These are phyloP conservation scores for Scaptodrosophila latifasciaeformis DNA, from an alignment of 2,888 invertebrate genomes.

Conservation along the genomic window DNA sequence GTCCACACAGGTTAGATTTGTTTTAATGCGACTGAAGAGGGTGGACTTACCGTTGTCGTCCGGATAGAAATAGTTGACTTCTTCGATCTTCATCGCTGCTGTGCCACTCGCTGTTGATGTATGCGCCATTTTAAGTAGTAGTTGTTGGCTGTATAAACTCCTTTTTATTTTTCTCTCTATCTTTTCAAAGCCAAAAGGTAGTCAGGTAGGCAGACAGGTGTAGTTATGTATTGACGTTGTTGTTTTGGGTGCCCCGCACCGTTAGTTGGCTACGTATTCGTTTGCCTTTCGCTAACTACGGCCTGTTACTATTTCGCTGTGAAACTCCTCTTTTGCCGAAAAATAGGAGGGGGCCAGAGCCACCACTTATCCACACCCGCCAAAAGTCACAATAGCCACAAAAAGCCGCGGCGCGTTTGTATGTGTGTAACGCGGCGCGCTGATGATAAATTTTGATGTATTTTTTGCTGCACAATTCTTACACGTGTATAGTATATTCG, in stretches of 20 bases:
- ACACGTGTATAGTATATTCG: conserved; percentile 37
- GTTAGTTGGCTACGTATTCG: conserved; percentile 3
- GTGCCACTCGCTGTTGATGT: conserved; percentile 55
- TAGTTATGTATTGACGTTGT: conserved; percentile 38
- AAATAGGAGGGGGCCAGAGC: no score
- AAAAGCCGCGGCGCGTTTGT: conserved; percentile 24
- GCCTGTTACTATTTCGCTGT: conserved; percentile 1
- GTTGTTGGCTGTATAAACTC: conserved; percentile 10
- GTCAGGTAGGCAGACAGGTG: conserved; percentile 29
- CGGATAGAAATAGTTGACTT: conserved; percentile 73
- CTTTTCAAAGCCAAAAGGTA: neutral
- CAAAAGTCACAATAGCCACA: conserved; percentile 34
- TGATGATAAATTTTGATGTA: conserved; percentile 29
- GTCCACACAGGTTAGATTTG: no score
- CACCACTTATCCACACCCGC: no score
- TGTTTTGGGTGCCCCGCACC: conserved; percentile 38
- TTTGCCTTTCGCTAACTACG: conserved; percentile 12
- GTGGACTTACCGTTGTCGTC: conserved; percentile 73
- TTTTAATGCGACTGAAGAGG: neutral
- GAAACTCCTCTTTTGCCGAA: neutral
- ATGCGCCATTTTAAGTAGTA: conserved; percentile 64
- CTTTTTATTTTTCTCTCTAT: conserved; percentile 6
- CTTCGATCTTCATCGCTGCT: conserved; percentile 64
- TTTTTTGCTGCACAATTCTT: conserved; percentile 42
- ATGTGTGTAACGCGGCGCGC: conserved; percentile 39